A percentile compares a stretch with the other conserved stretches of the same genome.
Evolutionary conservation across 2,888 invertebrate species (phyloP).

Genomic region (Miltochrista miniata): DNA sequence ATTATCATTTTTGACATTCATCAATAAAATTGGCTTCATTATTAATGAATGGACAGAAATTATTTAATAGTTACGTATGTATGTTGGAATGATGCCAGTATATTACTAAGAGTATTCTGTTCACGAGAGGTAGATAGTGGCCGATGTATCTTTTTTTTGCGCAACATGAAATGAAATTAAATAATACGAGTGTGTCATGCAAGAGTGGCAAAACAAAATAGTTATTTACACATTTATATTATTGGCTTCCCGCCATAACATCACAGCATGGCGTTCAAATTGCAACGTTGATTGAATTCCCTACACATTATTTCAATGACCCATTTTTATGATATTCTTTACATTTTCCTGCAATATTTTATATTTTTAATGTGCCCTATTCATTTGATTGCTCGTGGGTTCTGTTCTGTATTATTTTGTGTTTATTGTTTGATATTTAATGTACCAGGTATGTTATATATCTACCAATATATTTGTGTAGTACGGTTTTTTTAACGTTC

Average conservation of each 20-base stretch:
- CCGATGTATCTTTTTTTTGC: conserved; percentile 33
- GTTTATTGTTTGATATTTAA: conserved; percentile 32
- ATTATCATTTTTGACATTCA: conserved; percentile 26
- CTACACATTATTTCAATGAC: conserved; percentile 37
- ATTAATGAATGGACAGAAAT: conserved; percentile 38
- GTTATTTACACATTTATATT: conserved; percentile 26
- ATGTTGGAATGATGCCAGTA: conserved; percentile 38
- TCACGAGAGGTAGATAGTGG: conserved; percentile 17
- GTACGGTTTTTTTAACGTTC: no score
- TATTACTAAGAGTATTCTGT: conserved; percentile 29
- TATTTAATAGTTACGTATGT: conserved; percentile 31
- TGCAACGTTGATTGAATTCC: conserved; percentile 41
- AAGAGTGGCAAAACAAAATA: conserved; percentile 24
- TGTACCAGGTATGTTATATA: no score
- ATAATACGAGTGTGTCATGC: conserved; percentile 30
- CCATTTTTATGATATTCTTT: conserved; percentile 36
- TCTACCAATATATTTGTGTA: no score
- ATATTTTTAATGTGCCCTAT: conserved; percentile 34
- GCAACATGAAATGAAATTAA: conserved; percentile 36
- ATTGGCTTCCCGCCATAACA: conserved; percentile 36
- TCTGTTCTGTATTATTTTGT: conserved; percentile 25
- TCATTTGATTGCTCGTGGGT: conserved; percentile 27
- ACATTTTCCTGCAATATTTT: conserved; percentile 37
- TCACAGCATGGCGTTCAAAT: conserved; percentile 31
- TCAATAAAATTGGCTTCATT: conserved; percentile 35